These are phyloP conservation scores for Chironomus riparius DNA, from an alignment of 2,888 invertebrate species.

Conservation along the genomic window DNA sequence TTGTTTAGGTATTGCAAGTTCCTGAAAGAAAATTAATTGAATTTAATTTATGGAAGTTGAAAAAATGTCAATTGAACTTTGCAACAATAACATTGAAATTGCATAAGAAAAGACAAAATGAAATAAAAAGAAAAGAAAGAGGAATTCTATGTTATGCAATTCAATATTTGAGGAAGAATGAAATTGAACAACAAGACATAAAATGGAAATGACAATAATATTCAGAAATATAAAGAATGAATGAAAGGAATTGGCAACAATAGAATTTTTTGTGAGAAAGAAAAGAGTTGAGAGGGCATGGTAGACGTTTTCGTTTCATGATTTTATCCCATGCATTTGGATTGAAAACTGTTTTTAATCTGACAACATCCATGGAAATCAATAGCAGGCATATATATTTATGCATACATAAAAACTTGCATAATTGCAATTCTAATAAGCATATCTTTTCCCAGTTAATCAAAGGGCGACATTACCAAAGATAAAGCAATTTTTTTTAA, in stretches of 20 bases:
- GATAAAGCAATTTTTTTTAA: not conserved
- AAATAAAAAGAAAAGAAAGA: not conserved
- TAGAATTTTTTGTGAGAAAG: not conserved
- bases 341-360: not conserved
- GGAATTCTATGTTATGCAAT: not conserved
- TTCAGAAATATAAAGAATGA: not conserved
- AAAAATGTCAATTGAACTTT: not conserved
- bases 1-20: not conserved
- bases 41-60: not conserved
- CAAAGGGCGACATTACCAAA: not conserved
- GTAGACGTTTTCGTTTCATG: not conserved
- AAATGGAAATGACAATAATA: not conserved
- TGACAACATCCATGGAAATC: not conserved
- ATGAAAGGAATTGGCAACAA: too few species aligned
- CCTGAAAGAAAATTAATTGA: not conserved
- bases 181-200: not conserved
- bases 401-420: not conserved
- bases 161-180: not conserved
- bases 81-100: not conserved
- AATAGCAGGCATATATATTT: not conserved
- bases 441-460: conserved; percentile 1
- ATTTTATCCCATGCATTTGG: not conserved
- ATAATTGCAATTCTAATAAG: conserved; percentile 20
- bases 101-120: not conserved
- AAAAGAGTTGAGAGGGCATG: not conserved